Percentiles rank a stretch among this genome's conserved stretches.
phyloP scores from a whole-genome alignment of 2,113 vertebrate species.

The Conger conger region DNA sequence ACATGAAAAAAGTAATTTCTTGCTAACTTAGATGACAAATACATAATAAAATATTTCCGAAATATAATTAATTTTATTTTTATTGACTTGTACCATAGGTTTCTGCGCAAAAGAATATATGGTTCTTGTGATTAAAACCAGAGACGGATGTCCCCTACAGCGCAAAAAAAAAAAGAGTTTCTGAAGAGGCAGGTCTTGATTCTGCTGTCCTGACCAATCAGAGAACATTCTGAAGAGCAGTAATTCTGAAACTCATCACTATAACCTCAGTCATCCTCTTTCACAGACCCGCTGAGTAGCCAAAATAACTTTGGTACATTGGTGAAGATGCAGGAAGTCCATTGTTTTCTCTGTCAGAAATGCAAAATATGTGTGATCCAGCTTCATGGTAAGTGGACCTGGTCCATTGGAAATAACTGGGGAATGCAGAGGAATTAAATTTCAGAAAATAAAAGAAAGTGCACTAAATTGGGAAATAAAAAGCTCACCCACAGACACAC shows the following conservation, averaged over 20 bases:
- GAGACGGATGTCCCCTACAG: too few species aligned
- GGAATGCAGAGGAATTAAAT: neutral
- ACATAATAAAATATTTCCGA: too few species aligned
- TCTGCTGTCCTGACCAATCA: too few species aligned
- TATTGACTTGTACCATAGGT: too few species aligned
- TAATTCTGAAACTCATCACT: neutral
- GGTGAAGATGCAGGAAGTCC: neutral
- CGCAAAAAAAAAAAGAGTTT: too few species aligned
- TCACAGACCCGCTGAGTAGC: neutral
- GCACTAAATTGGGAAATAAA: too few species aligned
- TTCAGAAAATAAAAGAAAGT: neutral
- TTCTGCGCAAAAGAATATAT: too few species aligned
- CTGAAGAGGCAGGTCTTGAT: too few species aligned
- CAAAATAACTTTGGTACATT: neutral
- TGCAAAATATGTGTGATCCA: slow-evolving; percentile 8
- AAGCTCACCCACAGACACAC: neutral
- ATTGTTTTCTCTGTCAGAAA: slow-evolving; percentile 14
- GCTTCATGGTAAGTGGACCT: slow-evolving; percentile 9
- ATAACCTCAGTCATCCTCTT: neutral
- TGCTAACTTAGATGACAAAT: too few species aligned
- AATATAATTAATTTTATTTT: too few species aligned
- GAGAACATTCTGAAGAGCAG: neutral
- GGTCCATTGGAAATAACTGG: neutral
- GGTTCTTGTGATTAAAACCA: too few species aligned
- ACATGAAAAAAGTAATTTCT: too few species aligned